Evolutionary conservation across 2,888 invertebrate species (phyloP).

Genomic region (Vanessa cardui): DNA sequence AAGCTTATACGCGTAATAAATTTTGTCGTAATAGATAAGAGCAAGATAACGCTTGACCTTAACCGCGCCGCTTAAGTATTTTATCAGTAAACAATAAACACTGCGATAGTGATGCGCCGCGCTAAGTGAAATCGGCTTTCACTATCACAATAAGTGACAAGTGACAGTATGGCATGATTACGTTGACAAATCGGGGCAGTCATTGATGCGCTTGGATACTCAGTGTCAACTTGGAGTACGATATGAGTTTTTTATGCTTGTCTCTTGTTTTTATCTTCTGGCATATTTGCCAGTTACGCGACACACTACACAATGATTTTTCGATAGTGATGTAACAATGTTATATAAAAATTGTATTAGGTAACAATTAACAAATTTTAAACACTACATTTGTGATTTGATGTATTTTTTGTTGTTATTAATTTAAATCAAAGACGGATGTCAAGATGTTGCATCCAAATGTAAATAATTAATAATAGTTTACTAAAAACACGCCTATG

Average conservation of each 20-base stretch:
- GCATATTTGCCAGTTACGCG: too few relatives aligned
- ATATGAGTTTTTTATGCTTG: too few relatives aligned
- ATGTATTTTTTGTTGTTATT: too few relatives aligned
- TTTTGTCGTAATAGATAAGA: conserved; percentile 38
- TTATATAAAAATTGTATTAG: too few relatives aligned
- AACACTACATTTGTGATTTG: too few relatives aligned
- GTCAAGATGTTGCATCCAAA: too few relatives aligned
- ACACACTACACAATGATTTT: too few relatives aligned
- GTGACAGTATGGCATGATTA: conserved; percentile 28
- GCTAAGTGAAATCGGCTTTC: conserved; percentile 46
- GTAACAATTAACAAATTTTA: too few relatives aligned
- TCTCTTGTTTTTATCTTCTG: too few relatives aligned
- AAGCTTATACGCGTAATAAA: conserved; percentile 32
- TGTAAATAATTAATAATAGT: background rate
- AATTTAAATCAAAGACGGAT: too few relatives aligned
- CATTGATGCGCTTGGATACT: conserved; percentile 13
- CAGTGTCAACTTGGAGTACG: background rate
- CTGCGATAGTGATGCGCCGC: conserved; percentile 47
- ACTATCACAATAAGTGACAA: conserved; percentile 46
- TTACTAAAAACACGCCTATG: background rate
- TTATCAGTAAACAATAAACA: conserved; percentile 61
- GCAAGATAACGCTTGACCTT: conserved; percentile 64
- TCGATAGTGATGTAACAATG: too few relatives aligned
- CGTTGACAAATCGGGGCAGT: conserved; percentile 33
- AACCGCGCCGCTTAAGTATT: conserved; percentile 52